phyloP scores from a whole-genome alignment of 37 sponge, comb jelly and placozoan species.

The Agelas oroides region DNA sequence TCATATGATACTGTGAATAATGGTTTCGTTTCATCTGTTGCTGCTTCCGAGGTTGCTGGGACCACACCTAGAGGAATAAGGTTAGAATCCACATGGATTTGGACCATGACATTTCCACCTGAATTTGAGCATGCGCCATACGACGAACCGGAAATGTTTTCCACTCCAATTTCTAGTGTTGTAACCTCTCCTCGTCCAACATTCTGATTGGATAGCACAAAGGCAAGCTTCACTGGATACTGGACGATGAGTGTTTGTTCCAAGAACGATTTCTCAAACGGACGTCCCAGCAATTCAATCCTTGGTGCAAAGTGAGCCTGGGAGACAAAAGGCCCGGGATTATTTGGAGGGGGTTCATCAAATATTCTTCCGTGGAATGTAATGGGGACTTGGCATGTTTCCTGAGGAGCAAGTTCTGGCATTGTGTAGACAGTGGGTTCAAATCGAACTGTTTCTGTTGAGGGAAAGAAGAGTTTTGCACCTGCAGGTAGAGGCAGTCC shows the following conservation, averaged over 20 bases:
- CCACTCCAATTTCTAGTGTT: constrained; percentile 58
- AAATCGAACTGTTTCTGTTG: constrained; percentile 75
- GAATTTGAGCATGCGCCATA: constrained; percentile 46
- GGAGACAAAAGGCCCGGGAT: constrained; percentile 64
- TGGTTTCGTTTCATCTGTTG: neutral
- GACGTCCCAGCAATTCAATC: constrained; percentile 68
- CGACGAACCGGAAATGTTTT: constrained; percentile 26
- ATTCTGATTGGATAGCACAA: constrained; percentile 44
- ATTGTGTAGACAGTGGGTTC: constrained; percentile 57
- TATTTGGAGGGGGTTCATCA: constrained; percentile 77
- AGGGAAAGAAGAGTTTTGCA: constrained; percentile 60
- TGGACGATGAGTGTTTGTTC: constrained; percentile 50
- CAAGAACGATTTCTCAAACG: constrained; percentile 61
- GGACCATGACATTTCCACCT: constrained; percentile 49
- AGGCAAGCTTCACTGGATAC: constrained; percentile 76
- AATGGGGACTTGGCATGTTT: constrained; percentile 47
- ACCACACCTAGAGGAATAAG: constrained; percentile 56
- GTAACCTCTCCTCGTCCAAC: constrained; percentile 65
- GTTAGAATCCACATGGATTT: constrained; percentile 58
- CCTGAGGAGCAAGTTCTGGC: constrained; percentile 54
- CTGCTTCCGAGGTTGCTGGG: neutral
- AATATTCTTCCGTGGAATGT: constrained; percentile 76
- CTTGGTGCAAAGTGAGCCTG: constrained; percentile 59
- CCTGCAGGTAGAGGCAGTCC: constrained; percentile 77
- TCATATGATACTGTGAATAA: constrained; percentile 43